Conservation (phyloP, 2,113 vertebrate species). For the Phoenicopterus ruber region DNA sequence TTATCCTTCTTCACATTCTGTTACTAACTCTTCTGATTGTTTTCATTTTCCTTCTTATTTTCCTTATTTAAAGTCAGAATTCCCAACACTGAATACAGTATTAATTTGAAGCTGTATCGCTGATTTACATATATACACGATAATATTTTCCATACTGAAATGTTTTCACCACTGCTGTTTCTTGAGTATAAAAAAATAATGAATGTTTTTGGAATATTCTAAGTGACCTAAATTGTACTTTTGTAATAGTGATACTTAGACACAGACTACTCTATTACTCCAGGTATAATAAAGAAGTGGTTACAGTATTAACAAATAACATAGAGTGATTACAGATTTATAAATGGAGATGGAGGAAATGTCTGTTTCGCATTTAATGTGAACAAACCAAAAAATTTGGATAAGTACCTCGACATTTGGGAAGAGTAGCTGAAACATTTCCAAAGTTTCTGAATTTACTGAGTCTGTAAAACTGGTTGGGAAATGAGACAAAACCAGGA, state of each 20-base stretch:
- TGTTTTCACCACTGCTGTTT: background rate
- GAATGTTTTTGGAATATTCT: background rate
- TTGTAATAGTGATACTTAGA: background rate
- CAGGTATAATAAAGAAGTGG: background rate
- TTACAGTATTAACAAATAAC: background rate
- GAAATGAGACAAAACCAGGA: background rate
- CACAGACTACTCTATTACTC: background rate
- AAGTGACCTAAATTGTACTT: background rate
- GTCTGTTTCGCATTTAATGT: constrained; percentile 6
- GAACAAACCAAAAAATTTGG: background rate
- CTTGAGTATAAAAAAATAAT: background rate
- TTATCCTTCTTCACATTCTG: background rate
- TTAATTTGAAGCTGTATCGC: background rate
- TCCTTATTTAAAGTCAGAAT: background rate
- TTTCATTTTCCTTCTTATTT: background rate
- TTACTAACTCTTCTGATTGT: background rate
- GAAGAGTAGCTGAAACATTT: constrained; percentile 3
- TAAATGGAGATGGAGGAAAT: constrained; percentile 27
- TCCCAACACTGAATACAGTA: background rate
- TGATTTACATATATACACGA: background rate
- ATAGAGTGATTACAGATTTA: background rate
- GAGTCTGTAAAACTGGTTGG: background rate
- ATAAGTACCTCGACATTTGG: constrained; percentile 1
- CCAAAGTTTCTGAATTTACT: constrained; percentile 4
- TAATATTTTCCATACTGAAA: background rate